Evolutionary conservation across 1,140 invertebrate genomes (phyloP), one percentile per base, ranked within the genome.

Genomic region (Penaeus japonicus): DNA sequence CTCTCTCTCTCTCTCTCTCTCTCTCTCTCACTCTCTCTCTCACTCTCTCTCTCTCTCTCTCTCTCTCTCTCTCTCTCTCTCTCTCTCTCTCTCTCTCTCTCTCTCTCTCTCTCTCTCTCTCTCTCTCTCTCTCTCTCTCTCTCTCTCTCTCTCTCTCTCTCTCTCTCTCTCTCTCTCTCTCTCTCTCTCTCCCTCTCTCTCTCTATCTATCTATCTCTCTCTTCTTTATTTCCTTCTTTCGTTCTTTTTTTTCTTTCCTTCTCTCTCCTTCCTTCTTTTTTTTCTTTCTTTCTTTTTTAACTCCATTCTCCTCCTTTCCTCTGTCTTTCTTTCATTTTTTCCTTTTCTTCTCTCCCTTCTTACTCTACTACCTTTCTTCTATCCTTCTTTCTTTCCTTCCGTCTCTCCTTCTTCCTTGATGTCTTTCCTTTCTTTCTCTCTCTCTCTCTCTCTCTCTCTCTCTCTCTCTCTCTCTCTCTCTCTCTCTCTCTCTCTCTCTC

Each of bases 381-480:
- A 3, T 12, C 32, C n/a, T 30, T 4, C 65, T 3, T 12, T 3
- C 17, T 7, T 32, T 27, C 32, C n/a, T 22, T 27, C n/a, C 18
- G 2, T 18, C 18, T 27, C 24, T n/a, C 32, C n/a, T 30, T 30
- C 27, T 0, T 4, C 32, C 15, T n/a, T 30, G 4, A 2, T 5
- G 18, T 0, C 24, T 2, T 0, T 5, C 0, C 0, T 4, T 0
- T 30, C 4, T 30, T 10, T 12, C 24, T 4, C 7, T 30, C 3
- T 7, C 24, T n/a, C 65, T 30, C 3, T 7, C 4, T 12, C 4
- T 30, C 18, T 4, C 24, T n/a, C 24, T 30, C 65, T 30, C n/a
- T n/a, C 24, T 30, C 65, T 20, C 24, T 73, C 5, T 73, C 65
- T n/a, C 24, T 7, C 24, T 30, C 18, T n/a, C 24, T n/a, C 65